Evolutionary conservation across 2,888 invertebrate genomes (phyloP).

Genomic region (Melinaea marsaeus): DNA sequence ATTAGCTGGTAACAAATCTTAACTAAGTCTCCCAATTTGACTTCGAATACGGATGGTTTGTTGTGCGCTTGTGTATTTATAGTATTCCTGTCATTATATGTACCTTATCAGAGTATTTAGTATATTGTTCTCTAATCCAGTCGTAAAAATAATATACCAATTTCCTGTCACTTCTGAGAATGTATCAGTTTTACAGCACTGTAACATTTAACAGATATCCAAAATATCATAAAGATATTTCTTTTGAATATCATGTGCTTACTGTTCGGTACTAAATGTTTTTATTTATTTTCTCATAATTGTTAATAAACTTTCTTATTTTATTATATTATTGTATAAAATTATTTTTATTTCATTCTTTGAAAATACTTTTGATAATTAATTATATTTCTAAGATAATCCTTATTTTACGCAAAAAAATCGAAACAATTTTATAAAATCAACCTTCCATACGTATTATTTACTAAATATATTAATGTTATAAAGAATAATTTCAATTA

Average conservation of each 20-base stretch:
- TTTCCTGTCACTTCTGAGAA: constrained; percentile 20
- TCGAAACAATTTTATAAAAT: too few relatives aligned
- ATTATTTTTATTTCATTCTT: too few relatives aligned
- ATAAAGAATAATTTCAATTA: not conserved
- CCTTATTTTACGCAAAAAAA: too few relatives aligned
- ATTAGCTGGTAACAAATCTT: too few relatives aligned
- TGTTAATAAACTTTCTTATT: too few relatives aligned
- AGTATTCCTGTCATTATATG: not conserved
- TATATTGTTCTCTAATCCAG: constrained; percentile 20
- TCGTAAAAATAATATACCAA: constrained; percentile 18
- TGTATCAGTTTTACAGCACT: constrained; percentile 16
- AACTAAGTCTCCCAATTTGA: not conserved
- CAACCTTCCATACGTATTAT: too few relatives aligned
- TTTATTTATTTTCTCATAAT: too few relatives aligned
- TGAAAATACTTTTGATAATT: too few relatives aligned
- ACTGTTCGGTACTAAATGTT: too few relatives aligned
- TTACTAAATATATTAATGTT: not conserved
- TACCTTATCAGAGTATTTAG: constrained; percentile 14
- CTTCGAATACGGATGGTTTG: not conserved
- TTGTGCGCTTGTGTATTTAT: constrained; percentile 24
- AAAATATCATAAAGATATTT: not conserved
- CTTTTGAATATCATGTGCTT: not conserved
- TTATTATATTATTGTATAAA: too few relatives aligned
- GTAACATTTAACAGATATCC: constrained; percentile 11
- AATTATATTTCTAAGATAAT: too few relatives aligned